These are phyloP conservation scores for Danio aesculapii DNA, from an alignment of 2,797 vertebrate genomes.

Conservation along the genomic window DNA sequence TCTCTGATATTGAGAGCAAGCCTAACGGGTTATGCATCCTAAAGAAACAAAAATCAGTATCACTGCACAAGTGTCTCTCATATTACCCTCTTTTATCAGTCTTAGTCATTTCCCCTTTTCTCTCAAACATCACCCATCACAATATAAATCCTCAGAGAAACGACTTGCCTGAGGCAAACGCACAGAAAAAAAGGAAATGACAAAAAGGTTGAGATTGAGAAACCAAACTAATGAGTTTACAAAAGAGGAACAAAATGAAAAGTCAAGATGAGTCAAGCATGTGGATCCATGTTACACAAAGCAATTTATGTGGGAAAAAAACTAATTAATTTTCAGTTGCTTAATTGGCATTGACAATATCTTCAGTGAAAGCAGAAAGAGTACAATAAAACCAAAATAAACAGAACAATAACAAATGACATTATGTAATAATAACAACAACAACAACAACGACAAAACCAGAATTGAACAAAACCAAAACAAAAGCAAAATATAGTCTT, in stretches of 20 bases:
- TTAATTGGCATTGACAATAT: not conserved
- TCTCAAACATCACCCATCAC: constrained; percentile 62
- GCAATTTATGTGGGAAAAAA: constrained; percentile 41
- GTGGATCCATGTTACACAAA: constrained; percentile 5
- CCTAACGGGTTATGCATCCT: constrained; percentile 3
- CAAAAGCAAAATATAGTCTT: not conserved
- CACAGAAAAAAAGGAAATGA: constrained; percentile 56
- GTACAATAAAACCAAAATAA: not conserved
- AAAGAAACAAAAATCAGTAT: constrained; percentile 15
- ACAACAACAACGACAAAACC: not conserved
- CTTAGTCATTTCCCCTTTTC: constrained; percentile 62
- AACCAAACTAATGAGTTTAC: constrained; percentile 62
- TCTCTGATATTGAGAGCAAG: constrained; percentile 6
- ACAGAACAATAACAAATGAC: not conserved
- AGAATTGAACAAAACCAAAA: not conserved
- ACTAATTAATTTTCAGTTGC: constrained; percentile 1
- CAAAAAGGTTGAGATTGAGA: constrained; percentile 54
- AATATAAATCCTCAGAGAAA: constrained; percentile 66
- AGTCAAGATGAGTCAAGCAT: constrained; percentile 42
- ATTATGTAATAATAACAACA: not conserved
- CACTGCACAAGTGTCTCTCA: not conserved
- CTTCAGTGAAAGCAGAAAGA: not conserved
- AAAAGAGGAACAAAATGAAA: constrained; percentile 60
- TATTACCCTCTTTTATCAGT: constrained; percentile 50
- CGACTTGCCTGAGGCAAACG: constrained; percentile 64